phyloP scores from a whole-genome alignment of 2,797 vertebrate genomes.

The Pogoniulus pusillus region DNA sequence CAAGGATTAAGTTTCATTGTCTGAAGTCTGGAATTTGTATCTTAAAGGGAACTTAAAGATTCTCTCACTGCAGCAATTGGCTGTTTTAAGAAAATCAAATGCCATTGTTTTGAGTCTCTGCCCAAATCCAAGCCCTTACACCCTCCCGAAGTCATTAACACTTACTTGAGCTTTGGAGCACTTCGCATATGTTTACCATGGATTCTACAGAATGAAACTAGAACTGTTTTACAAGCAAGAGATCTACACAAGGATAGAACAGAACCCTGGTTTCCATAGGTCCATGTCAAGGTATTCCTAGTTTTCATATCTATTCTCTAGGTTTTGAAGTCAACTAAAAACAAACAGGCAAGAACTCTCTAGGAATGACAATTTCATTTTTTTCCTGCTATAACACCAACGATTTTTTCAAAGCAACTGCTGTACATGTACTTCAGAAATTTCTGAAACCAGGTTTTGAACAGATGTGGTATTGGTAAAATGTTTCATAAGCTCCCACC shows the following conservation, averaged over 20 bases:
- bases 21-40: neutral
- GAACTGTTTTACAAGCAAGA: neutral
- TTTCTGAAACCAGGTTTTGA: conserved; percentile 35
- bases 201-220: neutral
- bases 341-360: neutral
- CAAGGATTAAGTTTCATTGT: neutral
- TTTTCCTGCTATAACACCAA: neutral
- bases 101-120: neutral
- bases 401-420: neutral
- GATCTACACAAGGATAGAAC: neutral
- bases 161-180: neutral
- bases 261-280: neutral
- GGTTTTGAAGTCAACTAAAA: neutral
- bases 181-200: neutral
- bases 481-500: neutral
- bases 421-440: neutral
- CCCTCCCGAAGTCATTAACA: neutral
- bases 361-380: neutral
- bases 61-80: neutral
- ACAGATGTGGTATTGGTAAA: conserved; percentile 46
- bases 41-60: neutral
- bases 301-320: neutral
- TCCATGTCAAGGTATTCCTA: neutral
- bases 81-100: neutral
- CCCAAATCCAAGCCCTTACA: neutral